Evolutionary conservation across 2,888 invertebrate genomes (phyloP).

Genomic region (Cephus nigrinus): DNA sequence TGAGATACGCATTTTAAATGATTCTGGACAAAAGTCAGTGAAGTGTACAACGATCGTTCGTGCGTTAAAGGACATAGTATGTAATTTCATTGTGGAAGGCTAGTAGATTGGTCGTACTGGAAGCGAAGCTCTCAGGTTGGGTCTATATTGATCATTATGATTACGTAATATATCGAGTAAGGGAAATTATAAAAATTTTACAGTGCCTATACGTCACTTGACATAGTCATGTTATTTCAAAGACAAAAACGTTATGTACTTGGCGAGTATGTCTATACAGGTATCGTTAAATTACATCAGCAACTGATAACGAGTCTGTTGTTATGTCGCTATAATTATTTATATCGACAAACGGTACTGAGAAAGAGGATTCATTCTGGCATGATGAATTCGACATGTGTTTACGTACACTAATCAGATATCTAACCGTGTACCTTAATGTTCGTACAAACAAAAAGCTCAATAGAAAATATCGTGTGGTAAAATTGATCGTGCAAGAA

Average conservation of each 20-base stretch:
- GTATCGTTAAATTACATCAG: neutral
- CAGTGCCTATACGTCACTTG: too few relatives aligned
- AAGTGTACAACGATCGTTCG: constrained; percentile 2
- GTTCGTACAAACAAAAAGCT: too few relatives aligned
- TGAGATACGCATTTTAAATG: neutral
- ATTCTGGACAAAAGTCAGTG: neutral
- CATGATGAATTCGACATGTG: neutral
- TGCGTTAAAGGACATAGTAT: constrained; percentile 16
- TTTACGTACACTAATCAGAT: too few relatives aligned
- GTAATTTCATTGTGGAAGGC: neutral
- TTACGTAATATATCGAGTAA: neutral
- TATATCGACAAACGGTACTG: neutral
- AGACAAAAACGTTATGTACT: neutral
- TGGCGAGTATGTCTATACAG: neutral
- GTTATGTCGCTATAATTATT: neutral
- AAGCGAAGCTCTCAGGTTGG: neutral
- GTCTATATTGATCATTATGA: neutral
- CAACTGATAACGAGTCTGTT: neutral
- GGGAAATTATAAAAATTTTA: neutral
- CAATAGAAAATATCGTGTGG: too few relatives aligned
- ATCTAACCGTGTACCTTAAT: too few relatives aligned
- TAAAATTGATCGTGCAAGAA: too few relatives aligned
- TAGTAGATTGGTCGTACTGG: neutral
- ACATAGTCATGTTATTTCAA: too few relatives aligned
- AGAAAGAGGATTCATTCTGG: neutral